Percentiles rank a stretch among this genome's conserved stretches.
phyloP scores from a whole-genome alignment of 2,113 vertebrate genomes.

The Hydrolagus affinis region DNA sequence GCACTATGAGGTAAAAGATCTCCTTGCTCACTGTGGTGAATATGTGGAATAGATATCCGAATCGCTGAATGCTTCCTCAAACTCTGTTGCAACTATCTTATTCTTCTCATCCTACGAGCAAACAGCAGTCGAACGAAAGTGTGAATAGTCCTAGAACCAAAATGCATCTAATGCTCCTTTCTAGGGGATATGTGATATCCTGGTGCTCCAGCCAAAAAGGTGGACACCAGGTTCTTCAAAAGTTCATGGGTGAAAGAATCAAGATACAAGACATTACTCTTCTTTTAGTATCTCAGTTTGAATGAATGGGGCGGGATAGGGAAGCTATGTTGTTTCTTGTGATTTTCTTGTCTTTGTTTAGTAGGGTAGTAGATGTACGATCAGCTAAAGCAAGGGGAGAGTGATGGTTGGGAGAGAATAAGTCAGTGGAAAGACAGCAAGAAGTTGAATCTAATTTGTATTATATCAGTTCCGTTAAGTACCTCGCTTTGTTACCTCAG shows the following conservation, averaged over 20 bases:
- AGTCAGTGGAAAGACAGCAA: background rate
- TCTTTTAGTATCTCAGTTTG: background rate
- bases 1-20: background rate
- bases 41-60: background rate
- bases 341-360: background rate
- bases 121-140: background rate
- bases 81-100: background rate
- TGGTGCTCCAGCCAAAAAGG: background rate
- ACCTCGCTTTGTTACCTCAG: background rate
- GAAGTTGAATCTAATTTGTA: conserved; percentile 16
- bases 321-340: background rate
- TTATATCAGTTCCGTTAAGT: conserved; percentile 12
- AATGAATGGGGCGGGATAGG: background rate
- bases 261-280: background rate
- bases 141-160: background rate
- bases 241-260: background rate
- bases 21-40: background rate
- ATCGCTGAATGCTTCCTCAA: background rate
- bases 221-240: background rate
- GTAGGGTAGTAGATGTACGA: background rate
- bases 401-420: background rate
- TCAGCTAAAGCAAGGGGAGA: background rate
- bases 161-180: background rate
- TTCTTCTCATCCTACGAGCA: background rate
- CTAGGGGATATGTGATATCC: background rate